Base-by-base conservation (phyloP, 1,140 invertebrate species). In the Drosophila kohkoa region DNA sequence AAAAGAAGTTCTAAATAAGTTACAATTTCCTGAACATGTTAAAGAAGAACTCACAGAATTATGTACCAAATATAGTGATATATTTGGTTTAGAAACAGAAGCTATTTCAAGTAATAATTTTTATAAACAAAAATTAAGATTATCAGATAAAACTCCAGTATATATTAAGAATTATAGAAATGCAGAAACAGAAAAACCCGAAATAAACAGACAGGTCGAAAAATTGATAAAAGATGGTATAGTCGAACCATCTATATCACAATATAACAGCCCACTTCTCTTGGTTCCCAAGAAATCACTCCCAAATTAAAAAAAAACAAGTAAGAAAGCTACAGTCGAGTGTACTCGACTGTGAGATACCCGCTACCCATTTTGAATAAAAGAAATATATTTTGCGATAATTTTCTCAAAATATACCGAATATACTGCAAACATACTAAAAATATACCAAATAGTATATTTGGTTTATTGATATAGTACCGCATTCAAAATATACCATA, bases 101-200 rank as follows among this genome's bases (percentile, higher is more conserved):
- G 30, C 52, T 8, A 55, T 55, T 25, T 51, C 49, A 51, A 51
- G 16, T 2, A 51, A 51, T 51, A 51, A 51, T 28, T 52, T 52
- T 32, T 52, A 16, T 16, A 16, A 16, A 16, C 16, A 16, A 16
- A 16, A 16, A 16, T 16, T 16, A 16, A 16, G 16, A 52, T 30
- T 30, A 32, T 11, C 20, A n/a, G 51, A 30, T 11, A 52, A 15
- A 30, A 32, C 20, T 5, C 28, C 51, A 32, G 51, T 32, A 52
- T 52, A n/a, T 6, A 28, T 52, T 5, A 52, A 32, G 2, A 52
- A 30, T 10, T 52, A 49, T 25, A 20, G 51, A 52, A 15, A 15
- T 15, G 15, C 15, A 15, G 15, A 15, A 2, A 32, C 11, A 30
- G 25, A 32, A 52, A 52, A 30, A 11, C 25, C 20, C 1, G 51